These are phyloP conservation scores for Stenoptilia bipunctidactyla DNA, from an alignment of 2,888 invertebrate species.

Conservation along the genomic window DNA sequence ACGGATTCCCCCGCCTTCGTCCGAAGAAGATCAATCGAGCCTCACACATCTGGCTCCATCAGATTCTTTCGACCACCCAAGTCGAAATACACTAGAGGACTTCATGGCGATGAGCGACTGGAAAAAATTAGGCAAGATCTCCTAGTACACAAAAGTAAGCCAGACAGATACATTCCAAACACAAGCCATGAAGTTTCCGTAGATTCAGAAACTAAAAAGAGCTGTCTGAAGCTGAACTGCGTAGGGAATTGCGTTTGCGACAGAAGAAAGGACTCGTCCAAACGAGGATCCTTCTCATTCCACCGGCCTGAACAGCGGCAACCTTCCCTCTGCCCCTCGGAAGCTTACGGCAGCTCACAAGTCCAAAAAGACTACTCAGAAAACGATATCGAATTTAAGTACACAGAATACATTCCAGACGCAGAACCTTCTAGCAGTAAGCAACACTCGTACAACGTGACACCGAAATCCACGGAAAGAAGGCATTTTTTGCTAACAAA, in stretches of 20 bases:
- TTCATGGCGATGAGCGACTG: constrained; percentile 55
- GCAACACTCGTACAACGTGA: constrained; percentile 52
- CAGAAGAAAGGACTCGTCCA: constrained; percentile 41
- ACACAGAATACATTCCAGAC: constrained; percentile 57
- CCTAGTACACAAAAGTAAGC: constrained; percentile 49
- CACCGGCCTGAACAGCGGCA: constrained; percentile 48
- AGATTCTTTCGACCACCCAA: constrained; percentile 56
- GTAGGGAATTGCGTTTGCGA: constrained; percentile 56
- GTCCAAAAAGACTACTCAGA: constrained; percentile 45
- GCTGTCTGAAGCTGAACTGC: constrained; percentile 47
- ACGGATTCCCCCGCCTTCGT: constrained; percentile 54
- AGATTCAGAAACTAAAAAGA: constrained; percentile 36
- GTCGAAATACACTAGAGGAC: constrained; percentile 56
- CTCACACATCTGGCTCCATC: constrained; percentile 49
- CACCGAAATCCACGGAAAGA: constrained; percentile 57
- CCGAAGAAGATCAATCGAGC: constrained; percentile 48
- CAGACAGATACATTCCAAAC: constrained; percentile 55
- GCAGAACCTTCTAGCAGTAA: constrained; percentile 56
- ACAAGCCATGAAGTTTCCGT: constrained; percentile 39
- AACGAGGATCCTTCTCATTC: constrained; percentile 57
- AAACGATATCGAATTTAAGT: constrained; percentile 61
- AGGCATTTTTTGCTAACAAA: constrained; percentile 54
- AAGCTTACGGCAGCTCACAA: constrained; percentile 30
- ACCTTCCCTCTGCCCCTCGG: constrained; percentile 37
- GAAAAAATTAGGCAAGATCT: constrained; percentile 61